Base-by-base conservation (phyloP, 2,888 invertebrate species). In the Craniophora ligustri region DNA sequence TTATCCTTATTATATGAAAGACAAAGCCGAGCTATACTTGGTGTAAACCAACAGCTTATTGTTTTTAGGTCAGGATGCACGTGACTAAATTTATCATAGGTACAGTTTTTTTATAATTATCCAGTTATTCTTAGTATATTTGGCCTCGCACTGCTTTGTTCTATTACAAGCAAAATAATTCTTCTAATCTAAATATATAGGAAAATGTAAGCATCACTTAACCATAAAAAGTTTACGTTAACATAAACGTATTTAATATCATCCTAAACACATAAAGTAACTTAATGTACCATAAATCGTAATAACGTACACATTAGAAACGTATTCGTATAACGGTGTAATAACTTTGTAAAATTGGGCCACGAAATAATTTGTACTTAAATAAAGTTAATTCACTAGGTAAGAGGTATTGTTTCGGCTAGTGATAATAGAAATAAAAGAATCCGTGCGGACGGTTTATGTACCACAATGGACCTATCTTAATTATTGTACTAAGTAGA, bases 261-360 rank as follows among this genome's bases (percentile, higher is more conserved):
- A 60, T 58, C 44, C 56, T 45, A 54, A 53, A 39, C 53, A 26
- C 53, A 41, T 68, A 72, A 72, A 63, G 40, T 63, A 57, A 54
- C 32, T 47, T 59, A 59, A 63, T 65, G 53, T 42, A 26, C 41
- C 46, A 41, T 61, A 57, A 65, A 63, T 56, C 46, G 32, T 55
- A 41, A 55, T 44, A 50, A 35, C 67, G 31, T 18, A 44, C 45
- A 67, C 56, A 45, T 63, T 48, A 48, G 41, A 53, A 53, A 46
- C 28, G 53, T 39, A 65, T 54, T 64, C 28, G 40, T 35, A 30
- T 39, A 15, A 11, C 5, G 4, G 16, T n/a, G n/a, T 26, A 19
- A 26, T 26, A 26, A 26, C 16, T 30, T 30, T 36, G 28, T 51
- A 47, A 48, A 63, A 51, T 51, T 51, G 11, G 16, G 23, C 14